Percentiles rank a stretch among this genome's conserved stretches.
Conservation (phyloP, 2,888 invertebrate genomes). For the Plemyria rubiginata region DNA sequence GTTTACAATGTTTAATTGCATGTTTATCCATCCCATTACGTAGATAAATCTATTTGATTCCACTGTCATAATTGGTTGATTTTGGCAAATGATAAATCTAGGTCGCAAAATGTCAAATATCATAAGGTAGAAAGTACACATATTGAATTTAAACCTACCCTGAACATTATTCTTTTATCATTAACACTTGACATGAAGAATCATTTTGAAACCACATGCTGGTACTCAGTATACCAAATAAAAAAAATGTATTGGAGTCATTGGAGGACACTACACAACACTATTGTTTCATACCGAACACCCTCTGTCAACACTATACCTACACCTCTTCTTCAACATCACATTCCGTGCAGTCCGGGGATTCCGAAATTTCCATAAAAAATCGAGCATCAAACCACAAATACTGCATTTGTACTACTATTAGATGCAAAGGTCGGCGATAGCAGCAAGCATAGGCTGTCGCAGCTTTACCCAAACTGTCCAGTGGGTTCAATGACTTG, state of each 20-base stretch:
- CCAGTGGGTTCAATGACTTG: constrained; percentile 76
- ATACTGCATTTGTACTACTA: background rate
- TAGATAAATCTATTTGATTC: constrained; percentile 13
- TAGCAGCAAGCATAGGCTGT: constrained; percentile 4
- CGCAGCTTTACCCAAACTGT: constrained; percentile 54
- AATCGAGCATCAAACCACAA: background rate
- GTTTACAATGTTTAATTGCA: constrained; percentile 10
- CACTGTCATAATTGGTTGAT: constrained; percentile 10
- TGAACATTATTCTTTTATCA: too few species aligned
- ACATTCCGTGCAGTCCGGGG: too few species aligned
- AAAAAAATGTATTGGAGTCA: too few species aligned
- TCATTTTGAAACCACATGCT: too few species aligned
- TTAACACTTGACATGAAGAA: too few species aligned
- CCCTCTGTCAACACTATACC: too few species aligned
- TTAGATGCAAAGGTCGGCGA: constrained; percentile 4
- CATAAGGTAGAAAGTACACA: background rate
- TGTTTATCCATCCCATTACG: constrained; percentile 15
- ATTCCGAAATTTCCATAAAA: too few species aligned
- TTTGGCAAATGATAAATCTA: constrained; percentile 12
- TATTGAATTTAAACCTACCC: too few species aligned
- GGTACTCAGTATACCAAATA: too few species aligned
- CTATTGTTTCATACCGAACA: too few species aligned
- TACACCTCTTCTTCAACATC: too few species aligned
- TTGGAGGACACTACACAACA: too few species aligned
- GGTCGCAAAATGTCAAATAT: background rate